Percentiles rank a stretch among this genome's conserved stretches.
Conservation (phyloP, 2,797 vertebrate species). For the Pseudotriccus pelzelni region DNA sequence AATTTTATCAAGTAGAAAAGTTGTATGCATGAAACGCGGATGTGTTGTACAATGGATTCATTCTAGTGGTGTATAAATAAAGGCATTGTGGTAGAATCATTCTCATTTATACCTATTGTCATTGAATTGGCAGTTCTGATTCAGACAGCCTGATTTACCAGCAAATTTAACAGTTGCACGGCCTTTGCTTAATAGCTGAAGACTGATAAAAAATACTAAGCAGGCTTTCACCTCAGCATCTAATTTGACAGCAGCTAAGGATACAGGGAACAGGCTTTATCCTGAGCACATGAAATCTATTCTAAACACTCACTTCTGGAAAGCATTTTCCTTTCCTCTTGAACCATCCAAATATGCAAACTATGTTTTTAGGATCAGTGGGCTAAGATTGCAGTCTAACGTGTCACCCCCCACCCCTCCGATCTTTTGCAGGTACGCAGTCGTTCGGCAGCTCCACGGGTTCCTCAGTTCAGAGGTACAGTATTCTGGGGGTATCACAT, state of each 20-base stretch:
- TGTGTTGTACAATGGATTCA: conserved; percentile 7
- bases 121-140: conserved; percentile 4
- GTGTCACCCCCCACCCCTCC: not conserved
- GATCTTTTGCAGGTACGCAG: conserved; percentile 79
- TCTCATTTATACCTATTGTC: conserved; percentile 17
- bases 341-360: not conserved
- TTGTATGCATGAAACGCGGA: not conserved
- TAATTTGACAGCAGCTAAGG: not conserved
- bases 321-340: not conserved
- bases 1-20: conserved; percentile 46
- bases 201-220: not conserved
- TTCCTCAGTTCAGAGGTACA: conserved; percentile 88
- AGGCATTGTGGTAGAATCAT: conserved; percentile 5
- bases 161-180: not conserved
- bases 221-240: not conserved
- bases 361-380: not conserved
- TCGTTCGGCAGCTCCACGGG: conserved; percentile 74
- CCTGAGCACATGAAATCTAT: not conserved
- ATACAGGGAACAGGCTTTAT: not conserved
- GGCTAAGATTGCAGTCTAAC: conserved; percentile 4
- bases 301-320: not conserved
- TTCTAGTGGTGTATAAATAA: conserved; percentile 41
- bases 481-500: not conserved
- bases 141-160: not conserved
- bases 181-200: not conserved